Evolutionary conservation across 1,140 invertebrate species (phyloP).

Genomic region (Drosophila nigromelanica): DNA sequence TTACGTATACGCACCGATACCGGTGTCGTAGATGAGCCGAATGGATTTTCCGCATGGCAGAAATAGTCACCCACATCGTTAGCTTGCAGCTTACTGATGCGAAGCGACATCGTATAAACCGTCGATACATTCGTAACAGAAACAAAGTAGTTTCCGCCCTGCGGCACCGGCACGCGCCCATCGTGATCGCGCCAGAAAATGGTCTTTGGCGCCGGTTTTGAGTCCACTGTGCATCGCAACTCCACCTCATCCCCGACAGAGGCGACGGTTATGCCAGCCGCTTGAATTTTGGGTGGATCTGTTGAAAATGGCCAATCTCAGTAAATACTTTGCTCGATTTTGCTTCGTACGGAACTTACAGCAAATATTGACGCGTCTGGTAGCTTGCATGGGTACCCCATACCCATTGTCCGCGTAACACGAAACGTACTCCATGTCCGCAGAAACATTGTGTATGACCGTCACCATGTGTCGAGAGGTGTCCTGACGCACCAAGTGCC

Average conservation of each 20-base stretch:
- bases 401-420: constrained; percentile 94
- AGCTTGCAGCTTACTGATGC: constrained; percentile 88
- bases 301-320: constrained; percentile 13
- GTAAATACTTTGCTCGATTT: background rate
- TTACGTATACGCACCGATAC: constrained; percentile 89
- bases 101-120: constrained; percentile 89
- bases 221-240: constrained; percentile 90
- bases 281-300: constrained; percentile 91
- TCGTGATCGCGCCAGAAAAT: constrained; percentile 91
- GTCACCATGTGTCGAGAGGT: constrained; percentile 92
- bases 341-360: constrained; percentile 86
- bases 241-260: constrained; percentile 89
- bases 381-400: constrained; percentile 92
- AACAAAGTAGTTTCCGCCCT: constrained; percentile 90
- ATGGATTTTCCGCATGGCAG: constrained; percentile 92
- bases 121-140: constrained; percentile 84
- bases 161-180: constrained; percentile 88
- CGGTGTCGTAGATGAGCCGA: constrained; percentile 88
- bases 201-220: constrained; percentile 90
- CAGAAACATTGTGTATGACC: constrained; percentile 91
- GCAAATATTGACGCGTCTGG: constrained; percentile 90
- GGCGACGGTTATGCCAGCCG: constrained; percentile 90
- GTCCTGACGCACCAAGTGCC: constrained; percentile 89
- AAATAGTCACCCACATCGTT: constrained; percentile 91
- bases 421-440: constrained; percentile 92